phyloP scores from a whole-genome alignment of 1,140 invertebrate species.

The Drosophila azteca region DNA sequence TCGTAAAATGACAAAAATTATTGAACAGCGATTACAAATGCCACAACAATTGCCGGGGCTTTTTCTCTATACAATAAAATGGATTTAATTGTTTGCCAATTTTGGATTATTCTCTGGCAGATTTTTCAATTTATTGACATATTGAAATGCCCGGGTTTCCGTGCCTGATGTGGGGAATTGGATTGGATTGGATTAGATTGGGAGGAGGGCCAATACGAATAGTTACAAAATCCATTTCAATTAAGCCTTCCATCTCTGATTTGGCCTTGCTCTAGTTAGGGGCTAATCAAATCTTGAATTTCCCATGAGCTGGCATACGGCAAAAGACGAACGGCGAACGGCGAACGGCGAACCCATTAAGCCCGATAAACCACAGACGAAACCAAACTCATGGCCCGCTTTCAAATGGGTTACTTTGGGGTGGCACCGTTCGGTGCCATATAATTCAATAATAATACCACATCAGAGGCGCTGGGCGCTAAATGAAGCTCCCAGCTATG shows the following conservation, averaged over 20 bases:
- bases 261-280: conserved; percentile 26
- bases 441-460: conserved; percentile 76
- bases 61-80: conserved; percentile 45
- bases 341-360: conserved; percentile 29
- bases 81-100: conserved; percentile 53
- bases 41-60: conserved; percentile 63
- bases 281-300: conserved; percentile 39
- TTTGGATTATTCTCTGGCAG: conserved; percentile 37
- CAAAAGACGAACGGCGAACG: conserved; percentile 14
- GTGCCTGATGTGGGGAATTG: too few relatives aligned
- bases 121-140: conserved; percentile 50
- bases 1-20: conserved; percentile 77
- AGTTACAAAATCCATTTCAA: background rate
- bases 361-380: conserved; percentile 20
- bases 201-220: background rate
- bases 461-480: conserved; percentile 42
- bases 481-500: conserved; percentile 53
- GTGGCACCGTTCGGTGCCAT: background rate
- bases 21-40: conserved; percentile 80
- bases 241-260: background rate
- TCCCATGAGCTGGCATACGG: background rate
- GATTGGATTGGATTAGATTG: too few relatives aligned
- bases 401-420: background rate
- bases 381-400: conserved; percentile 9
- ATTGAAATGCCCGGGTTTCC: conserved; percentile 2